Conservation (phyloP, 2,797 vertebrate species). For the Takifugu rubripes region DNA sequence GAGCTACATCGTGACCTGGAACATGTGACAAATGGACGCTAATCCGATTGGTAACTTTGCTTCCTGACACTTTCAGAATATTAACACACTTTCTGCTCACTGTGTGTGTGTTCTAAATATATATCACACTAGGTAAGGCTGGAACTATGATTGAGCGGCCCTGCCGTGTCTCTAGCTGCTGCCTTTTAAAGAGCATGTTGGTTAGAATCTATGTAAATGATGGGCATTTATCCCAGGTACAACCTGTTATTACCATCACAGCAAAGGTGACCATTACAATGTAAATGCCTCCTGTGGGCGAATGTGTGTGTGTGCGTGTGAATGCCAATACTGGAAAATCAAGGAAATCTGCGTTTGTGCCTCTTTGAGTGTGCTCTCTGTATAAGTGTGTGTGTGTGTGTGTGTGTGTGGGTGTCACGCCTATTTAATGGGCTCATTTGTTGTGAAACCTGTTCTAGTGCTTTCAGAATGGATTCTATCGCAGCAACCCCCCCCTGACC, state of each 20-base stretch:
- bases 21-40: constrained; percentile 30
- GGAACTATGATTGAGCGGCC: constrained; percentile 7
- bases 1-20: constrained; percentile 16
- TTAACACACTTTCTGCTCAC: constrained; percentile 16
- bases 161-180: constrained; percentile 9
- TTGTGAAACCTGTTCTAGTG: constrained; percentile 67
- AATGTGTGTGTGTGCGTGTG: constrained; percentile 11
- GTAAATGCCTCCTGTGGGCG: constrained; percentile 27
- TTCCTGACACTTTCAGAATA: too few species aligned
- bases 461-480: constrained; percentile 73
- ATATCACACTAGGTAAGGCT: constrained; percentile 1
- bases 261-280: constrained; percentile 52
- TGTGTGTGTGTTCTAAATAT: constrained; percentile 24
- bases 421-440: constrained; percentile 74
- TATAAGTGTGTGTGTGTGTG: constrained; percentile 9
- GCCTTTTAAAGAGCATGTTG: constrained; percentile 11
- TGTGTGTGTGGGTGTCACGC: constrained; percentile 17
- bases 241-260: constrained; percentile 53
- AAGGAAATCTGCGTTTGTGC: neutral
- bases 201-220: constrained; percentile 21
- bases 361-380: neutral
- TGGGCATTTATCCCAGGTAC: constrained; percentile 23
- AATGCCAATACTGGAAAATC: neutral
- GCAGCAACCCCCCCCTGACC: constrained; percentile 69
- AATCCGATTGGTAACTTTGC: too few species aligned